Base-by-base conservation (phyloP, 2,888 invertebrate genomes). In the Lepidocyrtinus sp. region DNA sequence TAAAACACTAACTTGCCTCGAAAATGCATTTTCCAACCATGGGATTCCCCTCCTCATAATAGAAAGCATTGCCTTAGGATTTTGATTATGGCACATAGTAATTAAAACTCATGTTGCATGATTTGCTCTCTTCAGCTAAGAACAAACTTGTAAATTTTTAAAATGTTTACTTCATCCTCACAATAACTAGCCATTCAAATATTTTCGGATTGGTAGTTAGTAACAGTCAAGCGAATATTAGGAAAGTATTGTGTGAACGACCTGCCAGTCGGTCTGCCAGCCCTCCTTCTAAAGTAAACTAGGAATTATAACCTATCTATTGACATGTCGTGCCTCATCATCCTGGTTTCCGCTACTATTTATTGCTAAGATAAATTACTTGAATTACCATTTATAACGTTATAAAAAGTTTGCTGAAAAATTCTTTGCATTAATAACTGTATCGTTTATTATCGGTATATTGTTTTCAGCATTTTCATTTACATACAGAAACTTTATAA, bases 211-310 rank as follows among this genome's bases (percentile, higher is more conserved):
- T 15, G n/a, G 2, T n/a, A n/a, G 55, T 55, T n/a, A n/a, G n/a
- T n/a, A n/a, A 55, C n/a, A 55, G 17, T 55, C 17, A 17, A n/a
- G n/a, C 55, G 17, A 55, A 12, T 55, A 55, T 55, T n/a, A 55
- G 55, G 15, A n/a, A n/a, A 36, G n/a, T n/a, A n/a, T 55, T 55
- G 55, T 55, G 55, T 55, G 55, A 55, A 55, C 55, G 55, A 55
- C 55, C 55, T 55, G 55, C 15, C 55, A 3, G 17, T 5, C 55
- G n/a, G n/a, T n/a, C n/a, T n/a, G n/a, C n/a, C n/a, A n/a, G n/a
- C n/a, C n/a, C n/a, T n/a, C n/a, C n/a, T n/a, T n/a, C n/a, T n/a
- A n/a, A n/a, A n/a, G n/a, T n/a, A n/a, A n/a, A n/a, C n/a, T n/a
- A n/a, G n/a, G n/a, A n/a, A n/a, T n/a, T n/a, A n/a, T n/a, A n/a